phyloP scores from a whole-genome alignment of 2,113 vertebrate species.

The Gopherus flavomarginatus region DNA sequence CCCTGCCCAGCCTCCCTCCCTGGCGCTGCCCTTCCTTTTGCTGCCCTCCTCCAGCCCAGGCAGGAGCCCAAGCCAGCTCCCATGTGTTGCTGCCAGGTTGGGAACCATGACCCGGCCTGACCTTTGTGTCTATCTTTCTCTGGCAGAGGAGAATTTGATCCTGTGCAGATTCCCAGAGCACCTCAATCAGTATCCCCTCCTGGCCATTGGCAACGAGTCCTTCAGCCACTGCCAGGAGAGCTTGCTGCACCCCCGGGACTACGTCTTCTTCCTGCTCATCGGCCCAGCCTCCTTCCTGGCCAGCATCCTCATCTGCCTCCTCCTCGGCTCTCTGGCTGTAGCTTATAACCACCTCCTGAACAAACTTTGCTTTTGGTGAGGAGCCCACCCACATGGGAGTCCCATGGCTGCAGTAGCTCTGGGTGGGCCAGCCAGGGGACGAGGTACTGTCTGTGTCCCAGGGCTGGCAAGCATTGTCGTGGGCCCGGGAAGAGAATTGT shows the following conservation, averaged over 20 bases:
- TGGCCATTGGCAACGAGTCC: slow-evolving; percentile 70
- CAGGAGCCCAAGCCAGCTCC: neutral
- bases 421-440: neutral
- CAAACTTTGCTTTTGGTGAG: neutral
- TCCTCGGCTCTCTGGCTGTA: slow-evolving; percentile 49
- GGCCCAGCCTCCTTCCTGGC: slow-evolving; percentile 75
- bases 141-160: slow-evolving; percentile 68
- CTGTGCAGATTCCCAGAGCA: slow-evolving; percentile 64
- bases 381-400: neutral
- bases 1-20: neutral
- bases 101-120: neutral
- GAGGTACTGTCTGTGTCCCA: neutral
- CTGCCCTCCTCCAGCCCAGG: neutral
- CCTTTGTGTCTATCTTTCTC: slow-evolving; percentile 16
- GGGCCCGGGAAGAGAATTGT: neutral
- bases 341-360: slow-evolving; percentile 52
- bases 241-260: slow-evolving; percentile 24
- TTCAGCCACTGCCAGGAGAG: slow-evolving; percentile 74
- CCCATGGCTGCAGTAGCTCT: fast-evolving
- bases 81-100: neutral
- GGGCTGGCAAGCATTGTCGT: neutral
- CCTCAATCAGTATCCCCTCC: slow-evolving; percentile 53
- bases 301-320: slow-evolving; percentile 77
- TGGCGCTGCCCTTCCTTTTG: neutral
- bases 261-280: slow-evolving; percentile 57